Conservation (phyloP, 2,113 vertebrate species). For the Hyaena hyaena region DNA sequence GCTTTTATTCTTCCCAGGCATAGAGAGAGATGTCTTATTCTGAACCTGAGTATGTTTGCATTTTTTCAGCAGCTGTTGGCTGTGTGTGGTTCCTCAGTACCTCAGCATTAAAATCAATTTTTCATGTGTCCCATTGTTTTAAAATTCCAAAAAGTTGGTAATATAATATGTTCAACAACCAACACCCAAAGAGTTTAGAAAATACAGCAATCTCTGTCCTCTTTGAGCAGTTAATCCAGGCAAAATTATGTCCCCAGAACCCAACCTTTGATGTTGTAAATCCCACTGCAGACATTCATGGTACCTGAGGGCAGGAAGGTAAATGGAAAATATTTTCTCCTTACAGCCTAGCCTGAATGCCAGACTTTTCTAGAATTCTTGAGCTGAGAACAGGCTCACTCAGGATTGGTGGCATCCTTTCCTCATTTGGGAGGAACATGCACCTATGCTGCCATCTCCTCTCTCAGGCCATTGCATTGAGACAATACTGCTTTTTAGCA, state of each 20-base stretch:
- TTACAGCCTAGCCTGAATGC: neutral
- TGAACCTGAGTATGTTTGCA: neutral
- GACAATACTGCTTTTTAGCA: neutral
- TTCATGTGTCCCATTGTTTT: neutral
- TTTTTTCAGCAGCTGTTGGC: neutral
- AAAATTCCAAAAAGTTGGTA: neutral
- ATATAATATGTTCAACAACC: neutral
- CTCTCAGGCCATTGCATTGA: neutral
- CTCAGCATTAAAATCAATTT: slow-evolving; percentile 29
- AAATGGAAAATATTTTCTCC: neutral
- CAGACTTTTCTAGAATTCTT: neutral
- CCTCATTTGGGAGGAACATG: neutral
- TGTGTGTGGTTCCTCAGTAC: neutral
- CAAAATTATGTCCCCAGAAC: neutral
- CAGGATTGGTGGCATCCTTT: neutral
- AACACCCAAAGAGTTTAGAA: neutral
- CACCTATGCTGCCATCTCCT: neutral
- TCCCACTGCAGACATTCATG: neutral
- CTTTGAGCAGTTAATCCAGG: neutral
- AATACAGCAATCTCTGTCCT: neutral
- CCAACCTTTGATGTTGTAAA: neutral
- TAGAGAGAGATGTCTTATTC: neutral
- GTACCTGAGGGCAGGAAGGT: neutral
- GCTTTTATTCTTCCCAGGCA: neutral
- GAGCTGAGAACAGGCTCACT: neutral